phyloP scores from a whole-genome alignment of 2,113 vertebrate species.

The Asarcornis scutulata region DNA sequence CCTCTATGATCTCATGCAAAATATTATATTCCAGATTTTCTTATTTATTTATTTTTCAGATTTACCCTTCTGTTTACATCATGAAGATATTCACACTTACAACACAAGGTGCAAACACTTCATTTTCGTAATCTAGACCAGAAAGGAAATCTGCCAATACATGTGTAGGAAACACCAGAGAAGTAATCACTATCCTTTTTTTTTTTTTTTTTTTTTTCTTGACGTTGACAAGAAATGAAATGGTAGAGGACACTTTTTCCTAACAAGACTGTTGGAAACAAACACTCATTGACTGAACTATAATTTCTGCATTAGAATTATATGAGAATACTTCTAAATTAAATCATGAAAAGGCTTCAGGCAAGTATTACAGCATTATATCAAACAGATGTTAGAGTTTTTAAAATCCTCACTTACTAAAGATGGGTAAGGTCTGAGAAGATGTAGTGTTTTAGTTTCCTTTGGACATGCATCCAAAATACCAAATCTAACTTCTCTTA shows the following conservation, averaged over 20 bases:
- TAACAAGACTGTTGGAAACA: background rate
- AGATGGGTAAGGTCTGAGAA: background rate
- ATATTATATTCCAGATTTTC: background rate
- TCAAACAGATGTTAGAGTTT: background rate
- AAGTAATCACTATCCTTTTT: background rate
- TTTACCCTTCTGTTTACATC: background rate
- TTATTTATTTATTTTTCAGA: background rate
- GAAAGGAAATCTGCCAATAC: background rate
- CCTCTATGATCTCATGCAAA: background rate
- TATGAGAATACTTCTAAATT: background rate
- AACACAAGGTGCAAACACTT: background rate
- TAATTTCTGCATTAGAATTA: background rate
- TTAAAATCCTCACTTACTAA: background rate
- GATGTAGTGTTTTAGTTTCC: background rate
- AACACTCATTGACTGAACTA: background rate
- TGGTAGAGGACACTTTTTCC: background rate
- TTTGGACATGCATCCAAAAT: background rate
- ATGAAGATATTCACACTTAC: background rate
- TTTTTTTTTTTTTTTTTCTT: background rate
- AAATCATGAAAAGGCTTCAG: background rate
- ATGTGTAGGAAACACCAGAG: background rate
- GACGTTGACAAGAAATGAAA: background rate
- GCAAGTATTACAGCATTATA: background rate
- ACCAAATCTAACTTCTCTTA: background rate
- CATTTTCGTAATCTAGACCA: background rate